Evolutionary conservation across 2,888 invertebrate species (phyloP).

Genomic region (Drosophila kuntzei): DNA sequence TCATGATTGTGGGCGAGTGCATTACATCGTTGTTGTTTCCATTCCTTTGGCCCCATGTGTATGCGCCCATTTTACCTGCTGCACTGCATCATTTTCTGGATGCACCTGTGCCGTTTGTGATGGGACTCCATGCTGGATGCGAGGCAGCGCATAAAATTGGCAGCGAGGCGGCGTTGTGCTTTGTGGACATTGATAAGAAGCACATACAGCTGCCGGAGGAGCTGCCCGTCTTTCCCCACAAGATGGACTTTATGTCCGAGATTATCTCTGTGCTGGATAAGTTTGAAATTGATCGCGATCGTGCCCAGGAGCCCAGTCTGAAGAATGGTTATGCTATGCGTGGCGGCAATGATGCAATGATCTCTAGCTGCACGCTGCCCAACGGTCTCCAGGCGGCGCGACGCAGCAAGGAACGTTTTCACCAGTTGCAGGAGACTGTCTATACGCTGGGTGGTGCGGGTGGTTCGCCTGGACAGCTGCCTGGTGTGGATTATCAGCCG

Average conservation of each 20-base stretch:
- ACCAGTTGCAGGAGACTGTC: constrained; percentile 89
- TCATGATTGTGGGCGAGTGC: constrained; percentile 98
- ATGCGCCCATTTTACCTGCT: constrained; percentile 98
- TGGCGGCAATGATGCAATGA: constrained; percentile 88
- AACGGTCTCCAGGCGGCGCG: constrained; percentile 85
- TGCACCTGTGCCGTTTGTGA: constrained; percentile 99
- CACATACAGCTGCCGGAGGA: constrained; percentile 98
- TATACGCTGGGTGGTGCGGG: constrained; percentile 86
- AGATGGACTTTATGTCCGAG: constrained; percentile 94
- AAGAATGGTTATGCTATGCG: constrained; percentile 79
- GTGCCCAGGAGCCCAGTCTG: constrained; percentile 79
- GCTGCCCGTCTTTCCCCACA: constrained; percentile 96
- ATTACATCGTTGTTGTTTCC: constrained; percentile 96
- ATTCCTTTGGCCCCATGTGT: constrained; percentile 99
- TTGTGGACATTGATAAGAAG: constrained; percentile 97
- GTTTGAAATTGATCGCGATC: constrained; percentile 87
- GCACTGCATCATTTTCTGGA: constrained; percentile 98
- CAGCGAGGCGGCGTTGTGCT: constrained; percentile 95
- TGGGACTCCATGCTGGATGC: constrained; percentile 92
- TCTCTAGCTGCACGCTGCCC: constrained; percentile 92
- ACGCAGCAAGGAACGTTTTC: constrained; percentile 88
- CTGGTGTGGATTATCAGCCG: constrained; percentile 83
- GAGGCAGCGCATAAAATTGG: constrained; percentile 89
- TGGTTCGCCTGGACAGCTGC: constrained; percentile 57
- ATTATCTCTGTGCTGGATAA: constrained; percentile 91